Conservation (phyloP, 1,140 invertebrate genomes). For the Lineus longissimus region DNA sequence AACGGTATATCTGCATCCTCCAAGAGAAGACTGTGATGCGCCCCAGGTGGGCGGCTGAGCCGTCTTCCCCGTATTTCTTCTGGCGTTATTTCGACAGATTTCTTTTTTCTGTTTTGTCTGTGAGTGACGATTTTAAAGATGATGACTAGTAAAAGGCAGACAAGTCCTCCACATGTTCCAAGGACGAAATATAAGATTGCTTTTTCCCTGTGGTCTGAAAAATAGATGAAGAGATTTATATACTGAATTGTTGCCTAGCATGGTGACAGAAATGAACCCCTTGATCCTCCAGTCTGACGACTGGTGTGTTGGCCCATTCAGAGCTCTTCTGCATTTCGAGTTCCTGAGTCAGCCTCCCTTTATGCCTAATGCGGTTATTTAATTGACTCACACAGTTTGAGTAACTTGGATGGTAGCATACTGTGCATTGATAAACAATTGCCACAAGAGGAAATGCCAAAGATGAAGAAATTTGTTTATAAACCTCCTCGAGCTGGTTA, state of each 20-base stretch:
- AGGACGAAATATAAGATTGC: constrained; percentile 73
- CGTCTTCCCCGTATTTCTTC: neutral
- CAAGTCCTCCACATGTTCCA: constrained; percentile 64
- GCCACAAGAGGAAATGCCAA: neutral
- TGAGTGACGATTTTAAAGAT: constrained; percentile 62
- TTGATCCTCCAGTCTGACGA: too few species aligned
- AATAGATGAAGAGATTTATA: constrained; percentile 34
- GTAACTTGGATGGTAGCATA: neutral
- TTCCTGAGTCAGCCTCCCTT: too few species aligned
- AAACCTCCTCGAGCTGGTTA: too few species aligned
- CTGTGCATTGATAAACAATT: neutral
- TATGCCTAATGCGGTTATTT: neutral
- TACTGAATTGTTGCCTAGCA: too few species aligned
- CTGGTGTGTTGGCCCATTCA: too few species aligned
- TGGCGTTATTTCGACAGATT: constrained; percentile 29
- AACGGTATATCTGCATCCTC: neutral
- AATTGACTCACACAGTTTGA: neutral
- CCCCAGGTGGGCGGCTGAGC: neutral
- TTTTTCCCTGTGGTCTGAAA: constrained; percentile 72
- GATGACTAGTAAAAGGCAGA: constrained; percentile 66
- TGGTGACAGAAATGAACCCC: too few species aligned
- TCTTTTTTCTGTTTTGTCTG: constrained; percentile 60
- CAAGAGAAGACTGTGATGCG: neutral
- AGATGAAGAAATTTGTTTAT: neutral
- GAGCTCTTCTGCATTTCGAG: too few species aligned